Percentiles rank a stretch among this genome's conserved stretches.
Evolutionary conservation across 1,140 invertebrate species (phyloP).

Genomic region (Acyrthosiphon pisum): DNA sequence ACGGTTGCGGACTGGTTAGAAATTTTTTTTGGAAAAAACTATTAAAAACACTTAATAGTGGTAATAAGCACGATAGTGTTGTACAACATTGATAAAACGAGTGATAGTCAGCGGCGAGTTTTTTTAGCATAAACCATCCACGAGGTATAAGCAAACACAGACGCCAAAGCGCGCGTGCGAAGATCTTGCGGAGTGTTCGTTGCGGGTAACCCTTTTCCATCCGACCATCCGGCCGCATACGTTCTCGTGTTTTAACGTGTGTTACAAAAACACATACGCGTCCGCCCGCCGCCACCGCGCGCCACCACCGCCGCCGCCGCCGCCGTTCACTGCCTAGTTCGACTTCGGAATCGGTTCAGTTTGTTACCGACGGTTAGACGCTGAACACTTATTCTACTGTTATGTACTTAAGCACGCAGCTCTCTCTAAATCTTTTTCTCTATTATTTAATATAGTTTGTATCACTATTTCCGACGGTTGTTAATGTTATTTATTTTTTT

Average conservation of each 20-base stretch:
- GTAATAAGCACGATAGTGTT: not conserved
- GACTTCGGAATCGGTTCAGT: constrained; percentile 57
- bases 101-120: not conserved
- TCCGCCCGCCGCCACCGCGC: not conserved
- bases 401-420: not conserved
- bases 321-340: constrained; percentile 28
- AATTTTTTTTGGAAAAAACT: not conserved
- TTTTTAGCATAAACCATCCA: constrained; percentile 4
- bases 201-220: constrained; percentile 46
- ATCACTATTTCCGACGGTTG: not conserved
- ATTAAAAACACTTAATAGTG: not conserved
- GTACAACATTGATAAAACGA: not conserved
- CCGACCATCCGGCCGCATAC: not conserved
- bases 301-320: not conserved
- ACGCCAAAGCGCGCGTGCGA: constrained; percentile 1
- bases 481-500: constrained; percentile 6
- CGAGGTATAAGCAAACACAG: not conserved
- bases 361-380: constrained; percentile 43
- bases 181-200: not conserved
- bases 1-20: not conserved
- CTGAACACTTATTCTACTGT: not conserved
- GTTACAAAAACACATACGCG: constrained; percentile 31
- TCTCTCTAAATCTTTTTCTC: not conserved
- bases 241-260: not conserved
- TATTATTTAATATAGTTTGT: not conserved